Percentiles rank a stretch among this genome's conserved stretches.
These are phyloP conservation scores for Dilophus febrilis DNA, from an alignment of 2,888 invertebrate species.

Conservation along the genomic window DNA sequence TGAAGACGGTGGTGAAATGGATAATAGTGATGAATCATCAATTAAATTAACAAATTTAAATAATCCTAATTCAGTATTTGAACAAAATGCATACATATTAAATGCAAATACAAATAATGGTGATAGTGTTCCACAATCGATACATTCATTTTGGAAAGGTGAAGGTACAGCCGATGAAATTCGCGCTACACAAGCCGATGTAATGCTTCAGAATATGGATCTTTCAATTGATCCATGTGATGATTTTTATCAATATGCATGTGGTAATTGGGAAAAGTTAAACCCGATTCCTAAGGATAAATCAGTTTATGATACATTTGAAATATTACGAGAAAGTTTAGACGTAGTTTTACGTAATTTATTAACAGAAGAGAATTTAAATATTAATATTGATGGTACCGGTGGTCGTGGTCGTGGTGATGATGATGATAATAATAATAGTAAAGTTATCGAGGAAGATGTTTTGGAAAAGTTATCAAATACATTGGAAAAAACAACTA, in stretches of 20 bases:
- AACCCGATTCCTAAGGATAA: constrained; percentile 82
- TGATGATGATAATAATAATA: neutral
- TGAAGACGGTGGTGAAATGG: too few species aligned
- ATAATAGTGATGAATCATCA: too few species aligned
- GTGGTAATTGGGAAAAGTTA: constrained; percentile 68
- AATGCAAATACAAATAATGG: constrained; percentile 9
- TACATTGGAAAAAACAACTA: neutral
- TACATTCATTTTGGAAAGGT: constrained; percentile 40
- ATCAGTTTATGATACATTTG: constrained; percentile 78
- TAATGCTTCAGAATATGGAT: constrained; percentile 67
- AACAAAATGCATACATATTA: constrained; percentile 16
- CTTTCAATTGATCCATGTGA: constrained; percentile 52
- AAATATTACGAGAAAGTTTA: constrained; percentile 68
- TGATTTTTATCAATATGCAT: constrained; percentile 73
- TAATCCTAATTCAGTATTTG: neutral
- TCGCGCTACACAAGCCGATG: constrained; percentile 42
- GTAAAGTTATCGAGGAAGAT: neutral
- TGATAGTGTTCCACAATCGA: constrained; percentile 15
- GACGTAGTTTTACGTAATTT: constrained; percentile 50
- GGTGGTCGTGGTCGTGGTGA: too few species aligned
- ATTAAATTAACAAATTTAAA: neutral
- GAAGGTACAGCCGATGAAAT: constrained; percentile 36
- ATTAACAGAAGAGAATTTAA: constrained; percentile 31
- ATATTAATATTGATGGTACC: neutral
- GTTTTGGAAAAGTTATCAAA: neutral